Evolutionary conservation across 2,888 invertebrate species (phyloP).

Genomic region (Iphiclides podalirius): DNA sequence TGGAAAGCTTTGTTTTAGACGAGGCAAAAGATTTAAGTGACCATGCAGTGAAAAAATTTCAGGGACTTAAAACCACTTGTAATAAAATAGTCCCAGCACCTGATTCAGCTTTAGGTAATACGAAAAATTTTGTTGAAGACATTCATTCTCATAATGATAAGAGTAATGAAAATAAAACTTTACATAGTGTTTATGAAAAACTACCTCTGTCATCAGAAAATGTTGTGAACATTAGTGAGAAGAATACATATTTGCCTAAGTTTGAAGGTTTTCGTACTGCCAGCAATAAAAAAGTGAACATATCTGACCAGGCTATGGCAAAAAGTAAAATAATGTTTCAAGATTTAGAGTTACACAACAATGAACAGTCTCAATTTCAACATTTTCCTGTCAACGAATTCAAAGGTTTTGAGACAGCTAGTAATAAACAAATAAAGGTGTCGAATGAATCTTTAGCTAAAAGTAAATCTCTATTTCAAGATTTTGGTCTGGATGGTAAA

Average conservation of each 20-base stretch:
- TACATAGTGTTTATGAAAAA: neutral
- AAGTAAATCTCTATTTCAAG: slow-evolving; percentile 42
- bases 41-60: too few species aligned
- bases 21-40: too few species aligned
- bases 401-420: slow-evolving; percentile 48
- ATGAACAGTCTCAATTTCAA: slow-evolving; percentile 34
- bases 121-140: slow-evolving; percentile 42
- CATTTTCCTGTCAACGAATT: slow-evolving; percentile 28
- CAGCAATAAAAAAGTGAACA: slow-evolving; percentile 38
- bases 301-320: slow-evolving; percentile 43
- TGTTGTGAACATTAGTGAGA: neutral
- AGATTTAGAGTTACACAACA: slow-evolving; percentile 29
- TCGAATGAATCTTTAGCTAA: slow-evolving; percentile 49
- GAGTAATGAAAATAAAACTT: neutral
- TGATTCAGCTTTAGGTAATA: slow-evolving; percentile 35
- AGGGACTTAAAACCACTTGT: slow-evolving; percentile 39
- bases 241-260: neutral
- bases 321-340: slow-evolving; percentile 47
- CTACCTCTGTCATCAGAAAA: neutral
- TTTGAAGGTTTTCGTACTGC: slow-evolving; percentile 41
- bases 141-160: slow-evolving; percentile 28
- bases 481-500: slow-evolving; percentile 28
- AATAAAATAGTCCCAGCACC: slow-evolving; percentile 42
- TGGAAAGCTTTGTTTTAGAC: neutral
- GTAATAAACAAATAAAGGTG: slow-evolving; percentile 42